Evolutionary conservation across 1,140 invertebrate genomes (phyloP).

Genomic region (Pemphigus obesinymphae): DNA sequence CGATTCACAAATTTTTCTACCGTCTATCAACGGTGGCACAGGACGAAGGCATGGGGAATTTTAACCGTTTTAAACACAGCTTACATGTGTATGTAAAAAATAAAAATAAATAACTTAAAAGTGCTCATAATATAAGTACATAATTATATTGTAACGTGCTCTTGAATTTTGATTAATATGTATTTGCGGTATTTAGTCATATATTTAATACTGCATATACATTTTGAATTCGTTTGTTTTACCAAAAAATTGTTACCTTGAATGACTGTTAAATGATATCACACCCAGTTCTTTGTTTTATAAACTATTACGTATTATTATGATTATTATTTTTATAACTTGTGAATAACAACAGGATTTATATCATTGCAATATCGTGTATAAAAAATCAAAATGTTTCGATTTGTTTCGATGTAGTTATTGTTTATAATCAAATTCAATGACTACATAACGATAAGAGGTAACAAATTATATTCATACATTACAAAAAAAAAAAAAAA

Average conservation of each 20-base stretch:
- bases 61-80: slow-evolving; percentile 22
- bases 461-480: no score
- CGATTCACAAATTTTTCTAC: slow-evolving; percentile 37
- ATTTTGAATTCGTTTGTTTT: not conserved
- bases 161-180: not conserved
- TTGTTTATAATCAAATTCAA: not conserved
- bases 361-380: no score
- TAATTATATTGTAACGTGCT: not conserved
- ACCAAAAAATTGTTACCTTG: not conserved
- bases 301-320: not conserved
- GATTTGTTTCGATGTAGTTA: no score
- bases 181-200: not conserved
- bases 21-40: not conserved
- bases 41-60: not conserved
- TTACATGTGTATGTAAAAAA: slow-evolving; percentile 3
- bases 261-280: not conserved
- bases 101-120: no score
- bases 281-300: not conserved
- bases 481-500: no score
- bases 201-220: not conserved
- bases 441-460: no score
- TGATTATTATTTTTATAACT: not conserved
- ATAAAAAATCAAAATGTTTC: no score
- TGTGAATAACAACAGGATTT: not conserved
- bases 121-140: not conserved